Evolutionary conservation across 2,113 vertebrate species (phyloP).

Genomic region (Rhinogobius similis): DNA sequence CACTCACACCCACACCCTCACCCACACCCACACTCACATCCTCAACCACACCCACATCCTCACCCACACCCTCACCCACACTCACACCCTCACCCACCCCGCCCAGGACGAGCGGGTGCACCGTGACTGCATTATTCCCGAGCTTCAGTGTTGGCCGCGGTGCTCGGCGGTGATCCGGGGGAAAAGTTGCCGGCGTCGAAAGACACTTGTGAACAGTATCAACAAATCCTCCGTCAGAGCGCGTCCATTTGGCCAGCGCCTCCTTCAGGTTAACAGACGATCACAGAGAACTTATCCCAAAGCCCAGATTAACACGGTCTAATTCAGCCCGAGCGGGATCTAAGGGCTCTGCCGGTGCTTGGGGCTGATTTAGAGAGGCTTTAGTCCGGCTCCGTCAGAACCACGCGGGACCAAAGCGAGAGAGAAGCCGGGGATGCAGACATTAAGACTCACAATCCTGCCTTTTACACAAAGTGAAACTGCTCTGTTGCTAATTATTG

Average conservation of each 20-base stretch:
- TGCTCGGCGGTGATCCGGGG: neutral
- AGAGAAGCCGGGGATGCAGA: conserved; percentile 66
- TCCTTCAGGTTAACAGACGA: conserved; percentile 68
- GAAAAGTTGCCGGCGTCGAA: conserved; percentile 30
- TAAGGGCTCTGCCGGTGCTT: conserved; percentile 59
- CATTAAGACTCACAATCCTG: conserved; percentile 61
- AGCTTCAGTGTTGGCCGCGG: neutral
- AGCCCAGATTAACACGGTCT: conserved; percentile 74
- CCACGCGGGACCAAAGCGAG: conserved; percentile 62
- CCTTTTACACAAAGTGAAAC: conserved; percentile 51
- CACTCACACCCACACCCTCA: no score
- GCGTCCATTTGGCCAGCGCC: conserved; percentile 59
- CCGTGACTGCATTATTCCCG: no score
- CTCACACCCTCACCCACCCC: neutral
- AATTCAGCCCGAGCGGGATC: conserved; percentile 74
- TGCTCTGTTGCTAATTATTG: no score
- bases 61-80: no score
- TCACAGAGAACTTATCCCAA: conserved; percentile 67
- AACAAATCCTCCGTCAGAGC: conserved; percentile 35
- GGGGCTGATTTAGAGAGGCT: conserved; percentile 72
- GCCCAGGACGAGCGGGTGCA: no score
- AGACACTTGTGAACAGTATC: conserved; percentile 59
- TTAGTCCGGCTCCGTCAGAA: conserved; percentile 65
- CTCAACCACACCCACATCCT: no score
- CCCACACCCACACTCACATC: no score